These are phyloP conservation scores for Lagothrix lagotricha DNA, from an alignment of 2,797 vertebrate genomes.

Conservation along the genomic window DNA sequence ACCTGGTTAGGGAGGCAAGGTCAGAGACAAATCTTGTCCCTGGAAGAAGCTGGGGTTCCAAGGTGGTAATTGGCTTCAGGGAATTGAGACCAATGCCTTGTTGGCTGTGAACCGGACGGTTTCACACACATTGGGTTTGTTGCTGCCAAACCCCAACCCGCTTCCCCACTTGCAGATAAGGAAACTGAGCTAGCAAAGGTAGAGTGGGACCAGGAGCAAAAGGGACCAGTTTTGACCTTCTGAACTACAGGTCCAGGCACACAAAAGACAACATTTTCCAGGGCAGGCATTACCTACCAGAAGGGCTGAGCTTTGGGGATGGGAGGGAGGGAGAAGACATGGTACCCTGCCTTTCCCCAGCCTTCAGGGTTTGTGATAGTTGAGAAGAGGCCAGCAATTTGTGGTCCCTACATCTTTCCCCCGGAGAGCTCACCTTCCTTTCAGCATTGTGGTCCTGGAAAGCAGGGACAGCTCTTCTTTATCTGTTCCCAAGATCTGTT, in stretches of 20 bases:
- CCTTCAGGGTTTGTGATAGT: neutral
- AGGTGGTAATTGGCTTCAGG: neutral
- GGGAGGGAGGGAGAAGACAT: neutral
- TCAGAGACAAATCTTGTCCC: neutral
- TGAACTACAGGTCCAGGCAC: neutral
- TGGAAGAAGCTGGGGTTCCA: neutral
- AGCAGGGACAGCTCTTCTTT: neutral
- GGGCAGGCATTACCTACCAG: neutral
- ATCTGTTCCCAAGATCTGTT: neutral
- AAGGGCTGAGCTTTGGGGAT: neutral
- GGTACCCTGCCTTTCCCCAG: accelerated
- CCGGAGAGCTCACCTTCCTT: neutral
- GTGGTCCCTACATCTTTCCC: neutral
- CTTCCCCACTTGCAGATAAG: neutral
- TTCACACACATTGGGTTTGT: neutral
- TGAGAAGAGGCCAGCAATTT: neutral
- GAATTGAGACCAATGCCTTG: neutral
- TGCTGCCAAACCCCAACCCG: neutral
- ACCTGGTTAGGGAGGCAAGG: neutral
- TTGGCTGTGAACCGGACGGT: neutral
- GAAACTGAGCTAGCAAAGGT: neutral
- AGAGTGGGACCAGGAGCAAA: neutral
- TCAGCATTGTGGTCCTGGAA: conserved; percentile 35
- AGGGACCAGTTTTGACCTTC: neutral
- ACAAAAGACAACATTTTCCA: neutral